These are phyloP conservation scores for Mamestra configurata DNA, from an alignment of 1,140 invertebrate genomes.

Conservation along the genomic window DNA sequence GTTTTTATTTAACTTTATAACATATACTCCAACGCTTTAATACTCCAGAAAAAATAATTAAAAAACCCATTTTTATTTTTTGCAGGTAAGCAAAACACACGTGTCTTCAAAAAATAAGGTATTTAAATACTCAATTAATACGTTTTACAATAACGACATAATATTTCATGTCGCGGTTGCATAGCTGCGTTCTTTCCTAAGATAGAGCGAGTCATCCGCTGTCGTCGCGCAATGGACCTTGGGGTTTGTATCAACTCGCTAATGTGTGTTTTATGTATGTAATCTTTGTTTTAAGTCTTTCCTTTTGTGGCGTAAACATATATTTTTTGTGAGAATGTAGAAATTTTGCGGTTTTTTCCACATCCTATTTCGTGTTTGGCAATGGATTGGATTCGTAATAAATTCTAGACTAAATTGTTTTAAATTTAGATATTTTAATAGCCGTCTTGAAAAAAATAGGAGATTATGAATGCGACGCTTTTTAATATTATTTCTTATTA, in stretches of 20 bases:
- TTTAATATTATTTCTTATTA: too few relatives aligned
- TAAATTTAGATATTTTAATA: too few relatives aligned
- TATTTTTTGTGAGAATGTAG: conserved; percentile 5
- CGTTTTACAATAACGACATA: background rate
- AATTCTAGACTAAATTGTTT: too few relatives aligned
- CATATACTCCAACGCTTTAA: too few relatives aligned
- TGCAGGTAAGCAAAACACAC: conserved; percentile 18
- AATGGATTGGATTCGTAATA: background rate
- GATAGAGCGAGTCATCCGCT: background rate
- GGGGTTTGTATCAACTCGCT: background rate
- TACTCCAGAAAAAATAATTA: too few relatives aligned
- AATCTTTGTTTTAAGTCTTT: background rate
- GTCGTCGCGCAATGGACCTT: conserved; percentile 50
- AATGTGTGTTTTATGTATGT: background rate
- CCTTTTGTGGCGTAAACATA: background rate
- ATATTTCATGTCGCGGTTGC: conserved; percentile 18
- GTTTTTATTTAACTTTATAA: too few relatives aligned
- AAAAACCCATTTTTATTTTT: too few relatives aligned
- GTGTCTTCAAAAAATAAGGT: background rate
- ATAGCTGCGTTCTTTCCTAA: conserved; percentile 27
- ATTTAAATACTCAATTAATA: too few relatives aligned
- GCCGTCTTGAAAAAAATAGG: too few relatives aligned
- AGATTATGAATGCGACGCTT: too few relatives aligned
- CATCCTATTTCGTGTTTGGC: background rate
- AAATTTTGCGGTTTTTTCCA: background rate